Evolutionary conservation across 1,140 invertebrate genomes (phyloP), one percentile per base, ranked within the genome.

Genomic region (Bombus haemorrhoidalis): DNA sequence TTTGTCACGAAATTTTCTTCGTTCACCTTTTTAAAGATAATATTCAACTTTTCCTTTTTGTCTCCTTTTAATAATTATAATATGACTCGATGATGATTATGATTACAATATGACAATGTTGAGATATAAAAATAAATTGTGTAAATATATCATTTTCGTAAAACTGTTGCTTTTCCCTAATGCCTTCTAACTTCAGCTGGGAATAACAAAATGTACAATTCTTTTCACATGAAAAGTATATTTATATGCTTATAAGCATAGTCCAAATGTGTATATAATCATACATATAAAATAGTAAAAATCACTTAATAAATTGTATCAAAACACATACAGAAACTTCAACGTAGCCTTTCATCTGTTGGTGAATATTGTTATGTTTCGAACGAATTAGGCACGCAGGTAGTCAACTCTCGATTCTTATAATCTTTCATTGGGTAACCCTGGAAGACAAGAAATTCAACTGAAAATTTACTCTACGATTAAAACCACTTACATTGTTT

Each of bases 71-170:
- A 78, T 86, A 57, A 81, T 85, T 85, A 87, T 87, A 68, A 80
- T 83, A 13, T 91, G 91, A 93, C 91, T 94, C 90, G 89, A 92
- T 93, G 90, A 94, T 91, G 87, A 93, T 89, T 91, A 93, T 85
- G 88, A 94, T 92, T 92, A 92, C 85, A 86, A 92, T 94, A 93
- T 91, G 85, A 93, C 90, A 86, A 94, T 94, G 93, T 94, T 94
- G 93, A 94, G 76, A 93, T 94, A 94, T 94, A 57, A 94, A 94
- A 94, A 94, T 95, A 95, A 95, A 94, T 95, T 93, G 91, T 95
- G 94, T 95, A 95, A 94, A 94, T 95, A 95, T 93, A 93, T 79
- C 39, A 90, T 87, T 88, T 78, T 89, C 47, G 79, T 72, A 73
- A 78, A 90, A 89, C 39, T 62, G 62, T 82, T 83, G 85, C 78